Percentiles rank a stretch among this genome's conserved stretches.
These are phyloP conservation scores for Indri indri DNA, from an alignment of 2,113 vertebrate species.

Conservation along the genomic window DNA sequence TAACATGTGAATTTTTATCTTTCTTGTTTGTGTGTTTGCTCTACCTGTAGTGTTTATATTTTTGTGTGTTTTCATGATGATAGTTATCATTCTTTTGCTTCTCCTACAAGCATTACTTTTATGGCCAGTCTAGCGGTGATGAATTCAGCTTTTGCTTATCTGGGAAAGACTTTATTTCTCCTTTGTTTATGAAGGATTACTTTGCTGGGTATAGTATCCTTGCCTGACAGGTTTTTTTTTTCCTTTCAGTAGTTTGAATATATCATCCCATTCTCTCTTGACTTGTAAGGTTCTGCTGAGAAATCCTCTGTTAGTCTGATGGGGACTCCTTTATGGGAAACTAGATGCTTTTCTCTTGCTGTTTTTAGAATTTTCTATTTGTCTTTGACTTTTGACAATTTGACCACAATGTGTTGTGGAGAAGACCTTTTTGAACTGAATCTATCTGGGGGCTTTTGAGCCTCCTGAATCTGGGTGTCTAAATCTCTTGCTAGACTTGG, in stretches of 20 bases:
- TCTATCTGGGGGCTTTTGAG: neutral
- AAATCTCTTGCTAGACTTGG: neutral
- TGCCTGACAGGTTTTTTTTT: neutral
- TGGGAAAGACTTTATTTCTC: neutral
- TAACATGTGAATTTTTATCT: neutral
- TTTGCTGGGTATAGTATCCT: neutral
- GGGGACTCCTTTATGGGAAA: neutral
- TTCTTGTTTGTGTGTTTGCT: neutral
- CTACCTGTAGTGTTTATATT: neutral
- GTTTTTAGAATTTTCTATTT: neutral
- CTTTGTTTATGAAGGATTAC: neutral
- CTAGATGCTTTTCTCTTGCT: neutral
- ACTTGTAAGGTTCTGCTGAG: neutral
- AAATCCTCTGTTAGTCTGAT: neutral
- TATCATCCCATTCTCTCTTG: neutral
- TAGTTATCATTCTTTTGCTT: neutral
- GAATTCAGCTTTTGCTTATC: neutral
- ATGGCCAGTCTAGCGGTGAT: neutral
- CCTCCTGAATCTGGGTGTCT: neutral
- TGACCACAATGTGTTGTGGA: neutral
- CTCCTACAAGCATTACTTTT: neutral
- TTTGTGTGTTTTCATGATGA: neutral
- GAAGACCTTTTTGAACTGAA: neutral
- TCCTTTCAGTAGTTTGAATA: neutral
- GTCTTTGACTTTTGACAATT: neutral